These are phyloP conservation scores for Oscheius onirici DNA, from an alignment of 2,888 invertebrate species.

Conservation along the genomic window DNA sequence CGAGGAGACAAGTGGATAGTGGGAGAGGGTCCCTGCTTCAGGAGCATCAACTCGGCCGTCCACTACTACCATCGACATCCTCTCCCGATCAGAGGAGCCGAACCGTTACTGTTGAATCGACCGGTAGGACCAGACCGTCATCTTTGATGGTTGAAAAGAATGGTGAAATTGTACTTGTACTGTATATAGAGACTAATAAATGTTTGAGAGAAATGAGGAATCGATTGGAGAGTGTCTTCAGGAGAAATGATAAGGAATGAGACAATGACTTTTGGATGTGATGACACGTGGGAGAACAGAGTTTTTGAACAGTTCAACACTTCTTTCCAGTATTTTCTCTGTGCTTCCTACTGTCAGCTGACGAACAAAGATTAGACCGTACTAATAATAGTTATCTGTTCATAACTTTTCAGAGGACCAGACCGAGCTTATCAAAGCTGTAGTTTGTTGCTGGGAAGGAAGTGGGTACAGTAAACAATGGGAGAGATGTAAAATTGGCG, in stretches of 20 bases:
- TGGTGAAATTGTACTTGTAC: conserved; percentile 1
- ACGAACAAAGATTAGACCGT: background rate
- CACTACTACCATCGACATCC: conserved; percentile 62
- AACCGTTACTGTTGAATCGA: conserved; percentile 60
- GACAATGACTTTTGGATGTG: background rate
- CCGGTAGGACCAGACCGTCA: conserved; percentile 23
- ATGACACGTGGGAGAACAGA: background rate
- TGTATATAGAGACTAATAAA: conserved; percentile 5
- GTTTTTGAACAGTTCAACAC: background rate
- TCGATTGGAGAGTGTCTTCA: background rate
- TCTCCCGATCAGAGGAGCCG: conserved; percentile 67
- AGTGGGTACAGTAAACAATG: background rate
- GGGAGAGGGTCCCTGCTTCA: conserved; percentile 56
- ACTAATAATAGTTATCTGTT: background rate
- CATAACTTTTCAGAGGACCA: background rate
- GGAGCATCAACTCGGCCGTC: conserved; percentile 57
- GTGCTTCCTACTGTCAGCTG: no score
- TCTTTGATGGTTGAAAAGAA: background rate
- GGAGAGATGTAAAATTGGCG: background rate
- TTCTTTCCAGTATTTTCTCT: background rate
- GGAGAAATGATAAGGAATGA: background rate
- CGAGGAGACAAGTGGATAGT: conserved; percentile 63
- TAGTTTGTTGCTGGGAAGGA: conserved; percentile 12
- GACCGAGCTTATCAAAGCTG: conserved; percentile 17
- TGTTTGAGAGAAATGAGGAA: background rate